Conservation (phyloP, 1,140 invertebrate genomes). For the Yoshiicerus persimilis region DNA sequence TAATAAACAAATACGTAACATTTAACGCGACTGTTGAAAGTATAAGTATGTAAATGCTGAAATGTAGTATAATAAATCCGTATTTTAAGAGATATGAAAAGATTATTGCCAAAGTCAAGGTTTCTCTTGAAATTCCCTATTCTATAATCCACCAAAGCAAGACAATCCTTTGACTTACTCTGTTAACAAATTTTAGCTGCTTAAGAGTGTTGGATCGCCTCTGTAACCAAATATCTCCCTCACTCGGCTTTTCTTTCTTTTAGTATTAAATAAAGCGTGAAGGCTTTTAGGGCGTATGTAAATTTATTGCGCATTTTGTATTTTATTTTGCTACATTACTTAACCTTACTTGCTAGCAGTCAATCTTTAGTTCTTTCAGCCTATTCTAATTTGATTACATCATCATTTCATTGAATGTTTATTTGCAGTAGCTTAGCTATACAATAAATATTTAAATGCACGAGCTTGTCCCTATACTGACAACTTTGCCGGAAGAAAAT, state of each 20-base stretch:
- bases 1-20: no score
- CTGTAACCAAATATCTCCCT: background rate
- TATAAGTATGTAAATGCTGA: no score
- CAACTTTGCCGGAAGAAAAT: background rate
- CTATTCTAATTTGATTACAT: background rate
- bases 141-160: background rate
- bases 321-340: background rate
- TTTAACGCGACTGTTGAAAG: no score
- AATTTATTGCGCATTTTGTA: background rate
- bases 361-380: background rate
- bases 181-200: background rate
- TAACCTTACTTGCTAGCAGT: background rate
- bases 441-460: background rate
- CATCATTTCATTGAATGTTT: background rate
- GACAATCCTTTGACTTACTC: background rate
- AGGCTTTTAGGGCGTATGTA: background rate
- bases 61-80: no score
- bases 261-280: background rate
- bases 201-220: background rate
- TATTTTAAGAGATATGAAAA: background rate
- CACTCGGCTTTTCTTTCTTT: background rate
- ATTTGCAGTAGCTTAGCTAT: no score
- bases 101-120: constrained; percentile 1
- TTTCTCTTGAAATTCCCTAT: background rate
- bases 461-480: background rate